A percentile compares a stretch with the other conserved stretches of the same genome.
Conservation (phyloP, 1,140 invertebrate species). For the Campodea augens region DNA sequence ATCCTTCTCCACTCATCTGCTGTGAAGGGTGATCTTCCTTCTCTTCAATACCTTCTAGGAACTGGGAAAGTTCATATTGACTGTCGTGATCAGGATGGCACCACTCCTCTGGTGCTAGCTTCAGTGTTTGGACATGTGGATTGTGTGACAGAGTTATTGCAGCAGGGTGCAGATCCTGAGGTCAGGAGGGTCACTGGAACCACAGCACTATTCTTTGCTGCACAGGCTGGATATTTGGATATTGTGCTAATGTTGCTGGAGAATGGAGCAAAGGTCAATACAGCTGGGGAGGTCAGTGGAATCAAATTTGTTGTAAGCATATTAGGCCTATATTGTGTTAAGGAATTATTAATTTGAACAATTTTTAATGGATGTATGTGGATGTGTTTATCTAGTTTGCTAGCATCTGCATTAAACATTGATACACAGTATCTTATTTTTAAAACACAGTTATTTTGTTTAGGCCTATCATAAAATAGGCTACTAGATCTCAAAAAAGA, state of each 20-base stretch:
- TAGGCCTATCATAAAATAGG: too few species aligned
- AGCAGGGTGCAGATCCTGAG: constrained; percentile 71
- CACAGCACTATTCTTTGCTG: constrained; percentile 75
- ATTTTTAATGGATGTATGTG: too few species aligned
- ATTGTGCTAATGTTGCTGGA: constrained; percentile 55
- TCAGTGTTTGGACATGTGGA: constrained; percentile 72
- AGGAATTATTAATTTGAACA: too few species aligned
- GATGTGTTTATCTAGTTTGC: too few species aligned
- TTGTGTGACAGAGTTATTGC: constrained; percentile 63
- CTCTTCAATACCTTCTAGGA: constrained; percentile 56
- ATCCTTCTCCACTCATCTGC: constrained; percentile 76
- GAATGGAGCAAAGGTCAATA: constrained; percentile 53
- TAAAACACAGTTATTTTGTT: too few species aligned
- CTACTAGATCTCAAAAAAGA: too few species aligned
- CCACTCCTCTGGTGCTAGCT: constrained; percentile 74
- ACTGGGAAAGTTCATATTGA: constrained; percentile 84
- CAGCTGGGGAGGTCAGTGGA: constrained; percentile 51
- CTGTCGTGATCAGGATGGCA: constrained; percentile 81
- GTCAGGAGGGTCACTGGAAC: constrained; percentile 72
- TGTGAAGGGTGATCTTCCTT: constrained; percentile 56
- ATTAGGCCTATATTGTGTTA: too few species aligned
- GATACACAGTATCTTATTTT: too few species aligned
- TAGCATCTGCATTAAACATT: too few species aligned
- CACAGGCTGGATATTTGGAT: constrained; percentile 72
- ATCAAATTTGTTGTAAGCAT: too few species aligned